Base-by-base conservation (phyloP, 2,888 invertebrate species). In the Eupithecia subfuscata region DNA sequence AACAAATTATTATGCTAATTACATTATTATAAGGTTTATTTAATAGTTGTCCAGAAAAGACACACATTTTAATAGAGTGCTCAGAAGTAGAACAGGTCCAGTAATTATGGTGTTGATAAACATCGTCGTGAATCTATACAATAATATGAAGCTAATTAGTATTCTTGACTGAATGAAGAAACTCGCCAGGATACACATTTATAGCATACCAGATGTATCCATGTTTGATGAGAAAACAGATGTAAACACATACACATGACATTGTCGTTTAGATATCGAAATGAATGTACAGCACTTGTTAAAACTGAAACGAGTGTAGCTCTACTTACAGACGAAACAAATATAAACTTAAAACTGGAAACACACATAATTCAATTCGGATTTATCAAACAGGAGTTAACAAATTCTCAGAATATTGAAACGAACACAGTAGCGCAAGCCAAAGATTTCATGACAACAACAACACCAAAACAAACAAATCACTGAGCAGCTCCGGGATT, bases 311-410 rank as follows among this genome's bases (percentile, higher is more conserved):
- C 64, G 25, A 77, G 69, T 43, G 30, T 63, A 43, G 60, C 68
- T 77, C 71, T 75, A 80, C 80, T 80, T 80, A 82, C 81, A 81
- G 84, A 77, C 81, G 74, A 83, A 80, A 82, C 81, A 83, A 84
- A 82, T 82, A 81, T 84, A 83, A 81, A 87, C 88, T 86, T 87
- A 89, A 88, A 85, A 84, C 88, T 88, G 5, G 88, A 89, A 88
- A 87, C 86, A 83, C 84, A 87, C 40, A 87, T 88, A 84, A 89
- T 86, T 89, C 86, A 88, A 88, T 83, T 82, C 88, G 11, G 52
- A 52, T 22, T 56, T 82, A 83, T 86, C 86, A 84, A 82, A 30
- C 30, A 30, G 30, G 30, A 30, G 30, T 30, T 30, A 82, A 86
- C 82, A 85, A 87, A 88, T 88, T 86, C 86, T 82, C 82, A 83